These are phyloP conservation scores for Holocentrus rufus DNA, from an alignment of 2,797 vertebrate genomes.

Conservation along the genomic window DNA sequence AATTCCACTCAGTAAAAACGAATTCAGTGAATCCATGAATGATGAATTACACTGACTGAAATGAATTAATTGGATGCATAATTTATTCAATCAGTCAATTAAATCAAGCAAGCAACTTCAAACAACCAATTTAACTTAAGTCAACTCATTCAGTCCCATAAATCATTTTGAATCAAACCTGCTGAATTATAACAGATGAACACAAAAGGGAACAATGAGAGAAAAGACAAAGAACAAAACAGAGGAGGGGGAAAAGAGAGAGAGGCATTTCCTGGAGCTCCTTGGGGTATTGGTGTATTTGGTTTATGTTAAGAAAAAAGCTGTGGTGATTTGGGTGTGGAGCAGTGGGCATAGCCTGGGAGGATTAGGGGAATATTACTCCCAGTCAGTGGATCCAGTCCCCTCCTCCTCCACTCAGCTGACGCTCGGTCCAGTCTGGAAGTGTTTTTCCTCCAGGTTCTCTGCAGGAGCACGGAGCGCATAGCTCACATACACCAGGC, in stretches of 20 bases:
- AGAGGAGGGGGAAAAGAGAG: not conserved
- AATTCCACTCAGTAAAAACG: conserved; percentile 24
- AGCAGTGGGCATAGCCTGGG: conserved; percentile 74
- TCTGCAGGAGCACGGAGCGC: conserved; percentile 80
- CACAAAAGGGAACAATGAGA: not conserved
- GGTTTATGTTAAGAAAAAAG: conserved; percentile 81
- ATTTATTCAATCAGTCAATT: too few relatives aligned
- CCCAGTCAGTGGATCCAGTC: conserved; percentile 31
- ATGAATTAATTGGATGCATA: not conserved
- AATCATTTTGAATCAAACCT: not conserved
- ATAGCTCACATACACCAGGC: conserved; percentile 83
- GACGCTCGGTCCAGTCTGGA: conserved; percentile 64
- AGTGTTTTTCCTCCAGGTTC: conserved; percentile 77
- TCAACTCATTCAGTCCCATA: too few relatives aligned
- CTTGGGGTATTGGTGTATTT: conserved; percentile 71
- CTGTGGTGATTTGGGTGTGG: conserved; percentile 60
- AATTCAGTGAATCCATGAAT: not conserved
- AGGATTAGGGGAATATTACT: conserved; percentile 84
- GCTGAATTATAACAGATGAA: conserved; percentile 28
- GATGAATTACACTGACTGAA: conserved; percentile 22
- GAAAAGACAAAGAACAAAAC: not conserved
- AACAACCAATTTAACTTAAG: too few relatives aligned
- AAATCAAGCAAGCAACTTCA: too few relatives aligned
- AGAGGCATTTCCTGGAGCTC: conserved; percentile 50
- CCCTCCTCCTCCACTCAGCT: conserved; percentile 40